A percentile compares a stretch with the other conserved stretches of the same genome.
phyloP scores from a whole-genome alignment of 1,140 invertebrate genomes.

The Planococcus citri region DNA sequence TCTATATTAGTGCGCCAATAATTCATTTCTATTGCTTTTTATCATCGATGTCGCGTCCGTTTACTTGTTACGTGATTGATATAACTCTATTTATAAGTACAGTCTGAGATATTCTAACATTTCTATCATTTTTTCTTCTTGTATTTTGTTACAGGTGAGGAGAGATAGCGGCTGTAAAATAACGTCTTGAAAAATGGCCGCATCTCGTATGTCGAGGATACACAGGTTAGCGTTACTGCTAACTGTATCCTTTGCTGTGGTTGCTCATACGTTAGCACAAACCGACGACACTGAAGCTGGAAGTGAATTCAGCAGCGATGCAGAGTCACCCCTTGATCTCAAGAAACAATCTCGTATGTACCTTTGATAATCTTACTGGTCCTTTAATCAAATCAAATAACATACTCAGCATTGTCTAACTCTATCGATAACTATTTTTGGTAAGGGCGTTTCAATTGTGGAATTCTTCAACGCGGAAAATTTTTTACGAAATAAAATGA shows the following conservation, averaged over 20 bases:
- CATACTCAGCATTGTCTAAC: no score
- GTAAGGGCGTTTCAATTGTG: no score
- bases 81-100: background rate
- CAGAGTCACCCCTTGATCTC: background rate
- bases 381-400: no score
- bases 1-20: background rate
- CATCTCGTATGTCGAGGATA: constrained; percentile 14
- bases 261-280: background rate
- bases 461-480: no score
- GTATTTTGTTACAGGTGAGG: constrained; percentile 9
- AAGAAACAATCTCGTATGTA: background rate
- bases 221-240: background rate
- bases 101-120: background rate
- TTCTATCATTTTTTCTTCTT: background rate
- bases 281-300: background rate
- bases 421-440: no score
- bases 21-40: background rate
- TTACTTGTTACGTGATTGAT: background rate
- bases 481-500: no score
- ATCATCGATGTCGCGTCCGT: background rate
- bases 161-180: background rate
- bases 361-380: no score
- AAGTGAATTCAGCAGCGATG: background rate
- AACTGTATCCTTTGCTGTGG: background rate
- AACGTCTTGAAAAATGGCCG: constrained; percentile 9